These are phyloP conservation scores for Podarcis siculus DNA, from an alignment of 2,797 vertebrate species.

Conservation along the genomic window DNA sequence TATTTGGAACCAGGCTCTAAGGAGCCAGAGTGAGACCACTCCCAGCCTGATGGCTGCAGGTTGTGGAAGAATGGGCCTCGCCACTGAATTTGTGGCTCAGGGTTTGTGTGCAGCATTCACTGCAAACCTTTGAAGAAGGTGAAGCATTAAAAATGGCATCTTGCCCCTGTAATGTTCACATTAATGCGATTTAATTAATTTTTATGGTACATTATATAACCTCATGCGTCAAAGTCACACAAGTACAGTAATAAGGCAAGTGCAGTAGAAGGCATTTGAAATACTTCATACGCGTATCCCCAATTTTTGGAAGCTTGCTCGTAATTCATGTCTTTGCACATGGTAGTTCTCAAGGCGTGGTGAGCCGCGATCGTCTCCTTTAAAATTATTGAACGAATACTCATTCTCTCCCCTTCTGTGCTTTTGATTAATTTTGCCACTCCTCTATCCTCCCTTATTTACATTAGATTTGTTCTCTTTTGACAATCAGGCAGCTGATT, in stretches of 20 bases:
- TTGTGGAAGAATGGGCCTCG: neutral
- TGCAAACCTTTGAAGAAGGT: neutral
- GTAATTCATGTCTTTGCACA: slow-evolving; percentile 48
- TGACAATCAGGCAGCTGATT: accelerated
- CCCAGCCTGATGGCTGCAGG: neutral
- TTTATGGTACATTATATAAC: slow-evolving; percentile 31
- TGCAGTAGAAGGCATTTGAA: neutral
- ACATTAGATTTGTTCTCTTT: neutral
- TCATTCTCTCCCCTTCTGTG: neutral
- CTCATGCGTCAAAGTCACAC: slow-evolving; percentile 16
- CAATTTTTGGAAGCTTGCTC: slow-evolving; percentile 33
- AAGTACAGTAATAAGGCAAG: neutral
- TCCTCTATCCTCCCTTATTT: slow-evolving; percentile 1
- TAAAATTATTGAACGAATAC: slow-evolving; percentile 35
- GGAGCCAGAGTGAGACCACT: neutral
- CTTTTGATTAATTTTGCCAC: slow-evolving; percentile 35
- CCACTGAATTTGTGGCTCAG: neutral
- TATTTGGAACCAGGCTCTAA: neutral
- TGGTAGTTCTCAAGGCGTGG: slow-evolving; percentile 29
- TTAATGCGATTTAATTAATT: slow-evolving; percentile 9
- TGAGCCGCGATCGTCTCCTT: slow-evolving; percentile 47
- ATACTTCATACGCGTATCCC: neutral
- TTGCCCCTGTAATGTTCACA: slow-evolving; percentile 25
- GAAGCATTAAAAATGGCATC: neutral
- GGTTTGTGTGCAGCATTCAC: neutral